A percentile compares a stretch with the other conserved stretches of the same genome.
These are phyloP conservation scores for Panagrolaimus sp. DNA, from an alignment of 1,140 invertebrate species.

Conservation along the genomic window DNA sequence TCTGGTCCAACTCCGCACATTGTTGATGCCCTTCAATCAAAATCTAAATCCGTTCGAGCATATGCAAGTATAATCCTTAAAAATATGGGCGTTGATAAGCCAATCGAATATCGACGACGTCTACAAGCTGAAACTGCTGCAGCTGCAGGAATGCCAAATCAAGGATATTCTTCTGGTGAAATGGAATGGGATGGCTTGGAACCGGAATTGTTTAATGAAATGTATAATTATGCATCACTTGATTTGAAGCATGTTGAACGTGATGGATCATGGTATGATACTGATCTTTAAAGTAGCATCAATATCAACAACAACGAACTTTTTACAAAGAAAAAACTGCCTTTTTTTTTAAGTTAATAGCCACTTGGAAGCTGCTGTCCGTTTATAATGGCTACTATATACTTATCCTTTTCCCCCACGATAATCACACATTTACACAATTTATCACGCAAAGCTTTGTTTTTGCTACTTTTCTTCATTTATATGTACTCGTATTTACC, in stretches of 20 bases:
- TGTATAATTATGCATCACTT: constrained; percentile 40
- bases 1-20: constrained; percentile 37
- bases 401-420: too few relatives aligned
- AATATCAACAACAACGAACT: too few relatives aligned
- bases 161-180: constrained; percentile 20
- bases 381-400: too few relatives aligned
- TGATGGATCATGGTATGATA: constrained; percentile 39
- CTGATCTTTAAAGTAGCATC: constrained; percentile 25
- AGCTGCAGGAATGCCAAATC: constrained; percentile 20
- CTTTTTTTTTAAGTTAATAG: too few relatives aligned
- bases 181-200: constrained; percentile 43
- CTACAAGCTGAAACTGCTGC: constrained; percentile 6
- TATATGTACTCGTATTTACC: too few relatives aligned
- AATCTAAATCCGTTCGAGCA: constrained; percentile 39
- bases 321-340: too few relatives aligned
- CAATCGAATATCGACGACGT: neutral
- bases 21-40: constrained; percentile 29
- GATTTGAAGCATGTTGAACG: constrained; percentile 39
- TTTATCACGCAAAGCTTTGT: too few relatives aligned
- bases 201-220: constrained; percentile 44
- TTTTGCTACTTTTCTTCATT: too few relatives aligned
- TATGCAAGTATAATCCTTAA: constrained; percentile 45
- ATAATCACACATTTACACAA: too few relatives aligned
- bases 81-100: constrained; percentile 39
- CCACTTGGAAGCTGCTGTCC: too few relatives aligned